Conservation (phyloP, 2,888 invertebrate genomes). For the Melieria crassipennis region DNA sequence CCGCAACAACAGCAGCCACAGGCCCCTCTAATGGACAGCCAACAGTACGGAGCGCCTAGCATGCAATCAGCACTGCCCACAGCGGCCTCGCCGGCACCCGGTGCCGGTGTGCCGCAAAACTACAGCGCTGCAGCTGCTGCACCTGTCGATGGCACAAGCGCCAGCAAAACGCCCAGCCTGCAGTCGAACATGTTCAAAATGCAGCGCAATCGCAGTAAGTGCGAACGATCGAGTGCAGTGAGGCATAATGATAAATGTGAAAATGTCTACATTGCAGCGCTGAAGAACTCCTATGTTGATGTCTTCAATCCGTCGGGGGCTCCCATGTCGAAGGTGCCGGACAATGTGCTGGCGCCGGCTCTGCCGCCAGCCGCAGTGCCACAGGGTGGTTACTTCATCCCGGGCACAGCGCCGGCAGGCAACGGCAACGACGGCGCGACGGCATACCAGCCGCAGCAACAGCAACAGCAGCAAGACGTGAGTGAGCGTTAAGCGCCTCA, state of each 20-base stretch:
- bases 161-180: constrained; percentile 58
- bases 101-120: constrained; percentile 37
- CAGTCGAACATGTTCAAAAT: constrained; percentile 82
- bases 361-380: constrained; percentile 62
- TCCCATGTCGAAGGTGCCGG: constrained; percentile 57
- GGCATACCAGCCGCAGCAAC: constrained; percentile 48
- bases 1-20: constrained; percentile 39
- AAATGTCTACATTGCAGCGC: constrained; percentile 68
- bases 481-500: background rate
- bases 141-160: constrained; percentile 38
- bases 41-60: constrained; percentile 12
- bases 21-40: constrained; percentile 30
- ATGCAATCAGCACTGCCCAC: constrained; percentile 1
- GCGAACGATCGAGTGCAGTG: background rate
- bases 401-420: constrained; percentile 47
- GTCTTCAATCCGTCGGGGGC: constrained; percentile 81
- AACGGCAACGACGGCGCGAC: constrained; percentile 33
- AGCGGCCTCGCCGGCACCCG: constrained; percentile 37
- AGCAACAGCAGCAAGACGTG: constrained; percentile 40
- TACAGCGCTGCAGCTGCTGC: constrained; percentile 39
- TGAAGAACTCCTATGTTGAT: constrained; percentile 89
- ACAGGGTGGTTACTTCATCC: constrained; percentile 62
- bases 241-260: background rate
- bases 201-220: constrained; percentile 80
- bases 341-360: constrained; percentile 63